Evolutionary conservation across 2,797 vertebrate species (phyloP), one percentile per base, ranked within the genome.

Genomic region (Catostomus latipinnis): DNA sequence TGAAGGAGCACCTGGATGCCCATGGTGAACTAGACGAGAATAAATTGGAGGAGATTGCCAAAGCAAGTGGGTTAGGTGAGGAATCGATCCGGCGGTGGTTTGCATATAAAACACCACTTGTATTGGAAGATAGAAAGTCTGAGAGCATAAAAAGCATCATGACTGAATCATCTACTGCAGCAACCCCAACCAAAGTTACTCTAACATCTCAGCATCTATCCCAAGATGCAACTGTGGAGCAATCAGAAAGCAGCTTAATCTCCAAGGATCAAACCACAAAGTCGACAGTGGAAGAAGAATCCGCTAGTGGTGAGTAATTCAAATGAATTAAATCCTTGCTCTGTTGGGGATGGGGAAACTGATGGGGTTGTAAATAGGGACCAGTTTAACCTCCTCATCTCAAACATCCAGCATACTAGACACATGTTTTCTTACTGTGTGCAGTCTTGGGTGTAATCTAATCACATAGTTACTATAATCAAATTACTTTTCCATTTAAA

Each of bases 1-100:
- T 99, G 14, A 92, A 96, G 86, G 93, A 93, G 70, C 96, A 98
- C 88, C 92, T 96, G 0, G 69, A 92, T 7, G 49, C 86, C 50
- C 92, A 96, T 34, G 94, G 94, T 76, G 88, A 76, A 66, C 90
- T 96, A 84, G 90, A 87, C 8, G 96, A 99, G 73, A 90, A 85
- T 48, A 95, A 98, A 85, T 67, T 98, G 84, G 90, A 95, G 79
- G 88, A 91, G 52, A 93, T 98, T 45, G 93, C 92, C 0, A 92
- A 96, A 82, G 90, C 90, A 58, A 94, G 95, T 56, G 93, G 94
- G 58, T 92, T 98, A 88, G 93, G 92, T 1, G 56, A 93, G 14
- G 96, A 96, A 88, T 91, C 97, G 88, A 94, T 99, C 66, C 94
- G 92, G 70, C 89, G 93, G 43, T 99, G 97, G 97, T 97, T 98